Percentiles rank a stretch among this genome's conserved stretches.
phyloP scores from a whole-genome alignment of 1,140 invertebrate species.

The Saccostrea cuccullata region DNA sequence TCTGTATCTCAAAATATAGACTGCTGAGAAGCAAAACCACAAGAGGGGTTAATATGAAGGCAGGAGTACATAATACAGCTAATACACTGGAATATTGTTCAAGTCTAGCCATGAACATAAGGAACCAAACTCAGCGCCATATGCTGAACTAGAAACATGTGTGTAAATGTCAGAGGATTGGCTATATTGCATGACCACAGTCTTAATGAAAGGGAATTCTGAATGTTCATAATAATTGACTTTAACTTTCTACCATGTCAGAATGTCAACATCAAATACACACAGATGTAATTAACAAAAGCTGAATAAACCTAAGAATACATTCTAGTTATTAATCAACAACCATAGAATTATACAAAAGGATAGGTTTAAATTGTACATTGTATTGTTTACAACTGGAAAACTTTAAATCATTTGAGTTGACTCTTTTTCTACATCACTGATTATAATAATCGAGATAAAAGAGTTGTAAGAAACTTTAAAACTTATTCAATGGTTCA shows the following conservation, averaged over 20 bases:
- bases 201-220: neutral
- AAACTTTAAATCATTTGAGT: neutral
- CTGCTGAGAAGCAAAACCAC: neutral
- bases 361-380: no score
- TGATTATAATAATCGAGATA: neutral
- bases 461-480: neutral
- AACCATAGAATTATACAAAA: no score
- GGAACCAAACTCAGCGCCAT: neutral
- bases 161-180: neutral
- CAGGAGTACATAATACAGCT: conserved; percentile 8
- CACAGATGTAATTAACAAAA: no score
- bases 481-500: neutral
- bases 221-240: no score
- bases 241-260: no score
- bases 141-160: neutral
- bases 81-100: neutral
- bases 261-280: no score
- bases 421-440: neutral
- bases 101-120: neutral
- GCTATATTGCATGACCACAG: neutral
- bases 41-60: conserved; percentile 1
- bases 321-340: no score
- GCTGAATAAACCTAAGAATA: no score
- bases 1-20: neutral
- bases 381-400: neutral